These are phyloP conservation scores for Lepidurus couesii DNA, from an alignment of 1,140 invertebrate species.

Conservation along the genomic window DNA sequence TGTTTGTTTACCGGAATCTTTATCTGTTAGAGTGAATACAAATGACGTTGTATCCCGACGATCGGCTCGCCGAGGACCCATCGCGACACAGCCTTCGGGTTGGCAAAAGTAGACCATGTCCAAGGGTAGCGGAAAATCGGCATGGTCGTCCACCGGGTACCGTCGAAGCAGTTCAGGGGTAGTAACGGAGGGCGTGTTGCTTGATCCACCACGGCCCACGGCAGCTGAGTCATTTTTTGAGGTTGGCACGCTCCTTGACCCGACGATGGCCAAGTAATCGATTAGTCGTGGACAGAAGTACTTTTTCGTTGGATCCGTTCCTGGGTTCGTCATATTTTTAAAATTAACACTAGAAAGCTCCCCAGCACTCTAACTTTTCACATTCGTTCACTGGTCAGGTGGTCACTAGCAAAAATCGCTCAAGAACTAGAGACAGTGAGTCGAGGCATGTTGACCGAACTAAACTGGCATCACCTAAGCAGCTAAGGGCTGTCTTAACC, in stretches of 20 bases:
- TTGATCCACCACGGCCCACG: conserved; percentile 44
- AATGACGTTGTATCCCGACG: conserved; percentile 88
- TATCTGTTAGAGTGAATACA: conserved; percentile 97
- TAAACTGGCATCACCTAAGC: background rate
- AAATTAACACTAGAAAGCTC: background rate
- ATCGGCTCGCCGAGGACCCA: conserved; percentile 75
- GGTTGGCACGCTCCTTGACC: conserved; percentile 63
- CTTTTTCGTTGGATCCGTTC: conserved; percentile 50
- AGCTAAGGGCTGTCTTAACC: background rate
- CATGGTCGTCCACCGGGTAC: conserved; percentile 56
- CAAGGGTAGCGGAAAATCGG: conserved; percentile 89
- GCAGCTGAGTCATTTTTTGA: conserved; percentile 39
- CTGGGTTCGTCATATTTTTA: conserved; percentile 17
- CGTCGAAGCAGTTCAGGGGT: conserved; percentile 77
- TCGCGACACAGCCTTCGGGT: conserved; percentile 82
- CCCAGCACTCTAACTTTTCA: background rate
- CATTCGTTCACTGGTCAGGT: background rate
- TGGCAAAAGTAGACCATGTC: conserved; percentile 99
- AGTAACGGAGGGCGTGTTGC: conserved; percentile 43
- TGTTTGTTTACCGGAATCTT: conserved; percentile 75
- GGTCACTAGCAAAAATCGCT: background rate
- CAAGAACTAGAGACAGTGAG: background rate
- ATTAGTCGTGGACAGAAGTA: conserved; percentile 74
- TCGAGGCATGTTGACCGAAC: background rate
- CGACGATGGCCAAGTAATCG: conserved; percentile 96